Percentiles rank a stretch among this genome's conserved stretches.
Evolutionary conservation across 2,113 vertebrate genomes (phyloP).

Genomic region (Pogonocichla stellata): DNA sequence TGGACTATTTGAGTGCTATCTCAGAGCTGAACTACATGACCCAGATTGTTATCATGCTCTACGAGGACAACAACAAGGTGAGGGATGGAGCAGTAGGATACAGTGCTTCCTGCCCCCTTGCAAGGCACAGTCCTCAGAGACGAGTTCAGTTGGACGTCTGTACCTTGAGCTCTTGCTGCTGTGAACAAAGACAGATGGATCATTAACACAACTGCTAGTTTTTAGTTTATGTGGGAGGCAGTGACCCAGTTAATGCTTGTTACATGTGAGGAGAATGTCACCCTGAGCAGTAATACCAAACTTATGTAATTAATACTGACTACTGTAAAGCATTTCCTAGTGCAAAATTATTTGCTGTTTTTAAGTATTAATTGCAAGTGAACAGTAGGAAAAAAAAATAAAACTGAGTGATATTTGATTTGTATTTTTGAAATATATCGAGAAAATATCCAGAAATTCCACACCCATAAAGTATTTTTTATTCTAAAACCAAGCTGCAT

Average conservation of each 20-base stretch:
- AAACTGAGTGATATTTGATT: neutral
- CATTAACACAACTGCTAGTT: neutral
- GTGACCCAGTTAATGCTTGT: neutral
- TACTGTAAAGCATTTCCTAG: neutral
- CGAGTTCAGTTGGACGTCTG: neutral
- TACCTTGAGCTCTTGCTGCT: neutral
- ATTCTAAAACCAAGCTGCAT: neutral
- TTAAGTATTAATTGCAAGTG: neutral
- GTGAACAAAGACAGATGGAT: neutral
- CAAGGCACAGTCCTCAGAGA: neutral
- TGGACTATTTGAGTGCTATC: constrained; percentile 97
- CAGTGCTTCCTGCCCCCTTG: neutral
- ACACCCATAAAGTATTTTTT: neutral
- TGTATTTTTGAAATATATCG: neutral
- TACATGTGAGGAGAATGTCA: neutral
- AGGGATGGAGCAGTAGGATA: constrained; percentile 34
- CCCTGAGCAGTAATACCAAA: neutral
- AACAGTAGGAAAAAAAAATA: neutral
- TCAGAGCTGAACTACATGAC: constrained; percentile 99
- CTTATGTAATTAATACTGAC: neutral
- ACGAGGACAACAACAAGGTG: constrained; percentile 98
- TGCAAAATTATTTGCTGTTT: neutral
- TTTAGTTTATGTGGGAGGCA: neutral
- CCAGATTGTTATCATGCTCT: constrained; percentile 99
- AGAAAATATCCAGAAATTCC: neutral